phyloP scores from a whole-genome alignment of 2,113 vertebrate species.

The Colossoma macropomum region DNA sequence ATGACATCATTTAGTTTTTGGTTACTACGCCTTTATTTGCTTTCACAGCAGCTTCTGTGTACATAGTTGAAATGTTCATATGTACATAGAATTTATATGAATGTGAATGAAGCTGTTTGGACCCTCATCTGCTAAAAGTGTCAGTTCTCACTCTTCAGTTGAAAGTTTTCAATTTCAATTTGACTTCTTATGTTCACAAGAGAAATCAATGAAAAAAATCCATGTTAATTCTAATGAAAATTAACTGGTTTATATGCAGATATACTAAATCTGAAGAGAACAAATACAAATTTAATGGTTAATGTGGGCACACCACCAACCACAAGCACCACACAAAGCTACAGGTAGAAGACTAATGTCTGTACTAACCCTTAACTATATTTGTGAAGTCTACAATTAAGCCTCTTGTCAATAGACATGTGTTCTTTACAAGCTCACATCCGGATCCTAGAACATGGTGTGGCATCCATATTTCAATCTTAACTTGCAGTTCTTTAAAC shows the following conservation, averaged over 20 bases:
- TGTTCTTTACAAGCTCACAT: not conserved
- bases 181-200: too few species aligned
- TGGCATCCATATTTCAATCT: not conserved
- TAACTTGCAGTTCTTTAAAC: not conserved
- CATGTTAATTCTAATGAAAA: too few species aligned
- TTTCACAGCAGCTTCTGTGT: not conserved
- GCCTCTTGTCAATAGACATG: not conserved
- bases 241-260: too few species aligned
- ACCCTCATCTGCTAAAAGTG: not conserved
- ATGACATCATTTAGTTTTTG: not conserved
- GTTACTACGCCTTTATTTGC: not conserved
- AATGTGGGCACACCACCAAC: not conserved
- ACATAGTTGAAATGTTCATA: not conserved
- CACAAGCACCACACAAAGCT: not conserved
- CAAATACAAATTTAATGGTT: too few species aligned
- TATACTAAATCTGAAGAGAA: too few species aligned
- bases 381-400: not conserved
- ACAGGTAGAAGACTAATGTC: not conserved
- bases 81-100: not conserved
- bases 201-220: too few species aligned
- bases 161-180: too few species aligned
- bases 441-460: not conserved
- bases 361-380: not conserved
- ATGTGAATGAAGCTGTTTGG: not conserved
- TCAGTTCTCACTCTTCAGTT: not conserved